Conservation (phyloP, 2,797 vertebrate genomes). For the Balearica regulorum region DNA sequence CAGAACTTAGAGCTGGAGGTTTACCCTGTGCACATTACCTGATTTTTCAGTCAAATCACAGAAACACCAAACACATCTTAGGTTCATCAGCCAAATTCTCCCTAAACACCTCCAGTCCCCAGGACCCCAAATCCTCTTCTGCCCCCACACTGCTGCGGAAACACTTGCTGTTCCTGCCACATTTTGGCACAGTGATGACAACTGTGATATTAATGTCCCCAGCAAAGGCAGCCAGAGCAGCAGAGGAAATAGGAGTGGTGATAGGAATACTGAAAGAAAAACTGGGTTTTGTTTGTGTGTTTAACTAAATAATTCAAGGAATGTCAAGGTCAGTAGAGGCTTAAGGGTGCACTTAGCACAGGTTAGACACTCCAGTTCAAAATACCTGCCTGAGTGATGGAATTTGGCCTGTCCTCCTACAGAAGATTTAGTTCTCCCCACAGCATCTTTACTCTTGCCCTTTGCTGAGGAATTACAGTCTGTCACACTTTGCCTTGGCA, state of each 20-base stretch:
- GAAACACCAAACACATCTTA: neutral
- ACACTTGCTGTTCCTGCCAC: neutral
- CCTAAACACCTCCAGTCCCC: neutral
- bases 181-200: neutral
- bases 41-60: neutral
- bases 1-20: neutral
- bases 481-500: neutral
- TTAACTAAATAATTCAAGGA: neutral
- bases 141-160: neutral
- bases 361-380: neutral
- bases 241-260: neutral
- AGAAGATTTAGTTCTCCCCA: neutral
- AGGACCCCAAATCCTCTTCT: neutral
- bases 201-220: neutral
- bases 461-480: neutral
- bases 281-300: accelerated
- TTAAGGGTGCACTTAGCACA: neutral
- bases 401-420: neutral
- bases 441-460: neutral
- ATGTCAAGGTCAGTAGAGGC: neutral
- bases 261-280: neutral
- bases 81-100: neutral
- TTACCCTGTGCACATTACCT: accelerated
- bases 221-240: neutral
- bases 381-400: neutral